Percentiles rank a stretch among this genome's conserved stretches.
Evolutionary conservation across 2,797 vertebrate species (phyloP).

Genomic region (Esox masquinongy): DNA sequence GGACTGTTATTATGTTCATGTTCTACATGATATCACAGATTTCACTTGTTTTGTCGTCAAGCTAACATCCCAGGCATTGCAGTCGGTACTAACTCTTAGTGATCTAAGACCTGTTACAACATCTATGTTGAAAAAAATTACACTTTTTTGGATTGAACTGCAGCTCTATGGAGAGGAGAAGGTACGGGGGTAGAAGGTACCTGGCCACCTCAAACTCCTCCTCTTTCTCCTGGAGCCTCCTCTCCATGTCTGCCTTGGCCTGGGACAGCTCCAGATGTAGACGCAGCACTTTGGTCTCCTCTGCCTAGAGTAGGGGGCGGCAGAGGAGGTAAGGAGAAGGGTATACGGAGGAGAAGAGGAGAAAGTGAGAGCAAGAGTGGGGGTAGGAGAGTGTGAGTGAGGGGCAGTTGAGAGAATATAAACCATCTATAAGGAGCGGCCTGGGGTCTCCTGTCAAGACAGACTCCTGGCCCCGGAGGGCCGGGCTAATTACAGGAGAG

Average conservation of each 20-base stretch:
- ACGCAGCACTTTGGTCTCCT: slow-evolving; percentile 81
- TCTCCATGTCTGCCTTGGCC: slow-evolving; percentile 76
- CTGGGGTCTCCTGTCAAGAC: slow-evolving; percentile 12
- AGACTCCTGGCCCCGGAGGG: slow-evolving; percentile 9
- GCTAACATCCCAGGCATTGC: too few relatives aligned
- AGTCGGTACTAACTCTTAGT: too few relatives aligned
- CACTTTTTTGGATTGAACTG: background rate
- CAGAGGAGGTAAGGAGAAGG: background rate
- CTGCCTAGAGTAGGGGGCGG: slow-evolving; percentile 58
- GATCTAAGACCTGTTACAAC: too few relatives aligned
- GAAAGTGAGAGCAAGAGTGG: background rate
- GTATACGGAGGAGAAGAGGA: background rate
- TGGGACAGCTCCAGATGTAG: slow-evolving; percentile 81
- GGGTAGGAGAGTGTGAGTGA: background rate
- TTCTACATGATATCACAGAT: too few relatives aligned
- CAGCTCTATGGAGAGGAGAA: background rate
- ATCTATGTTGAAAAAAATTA: background rate
- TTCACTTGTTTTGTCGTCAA: too few relatives aligned
- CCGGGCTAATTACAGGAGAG: background rate
- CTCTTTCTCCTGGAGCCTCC: slow-evolving; percentile 81
- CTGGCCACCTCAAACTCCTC: slow-evolving; percentile 76
- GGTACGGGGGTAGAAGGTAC: slow-evolving; percentile 44
- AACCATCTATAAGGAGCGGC: slow-evolving; percentile 11
- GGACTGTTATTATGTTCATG: too few relatives aligned
- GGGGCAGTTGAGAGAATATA: background rate